Percentiles rank a stretch among this genome's conserved stretches.
These are phyloP conservation scores for Nibea coibor DNA, from an alignment of 2,113 vertebrate species.

Conservation along the genomic window DNA sequence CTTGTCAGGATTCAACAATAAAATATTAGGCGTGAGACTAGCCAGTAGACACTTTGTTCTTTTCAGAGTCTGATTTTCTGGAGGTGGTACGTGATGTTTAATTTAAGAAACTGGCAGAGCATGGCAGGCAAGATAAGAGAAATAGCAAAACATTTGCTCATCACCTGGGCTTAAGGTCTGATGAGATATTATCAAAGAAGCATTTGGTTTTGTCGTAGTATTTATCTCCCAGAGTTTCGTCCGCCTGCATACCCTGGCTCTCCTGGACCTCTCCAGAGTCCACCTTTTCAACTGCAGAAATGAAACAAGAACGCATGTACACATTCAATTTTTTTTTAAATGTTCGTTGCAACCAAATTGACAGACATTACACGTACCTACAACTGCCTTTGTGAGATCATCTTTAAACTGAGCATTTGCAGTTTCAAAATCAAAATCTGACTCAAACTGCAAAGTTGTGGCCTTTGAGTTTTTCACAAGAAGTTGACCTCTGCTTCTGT, in stretches of 20 bases:
- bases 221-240: constrained; percentile 88
- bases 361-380: constrained; percentile 79
- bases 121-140: neutral
- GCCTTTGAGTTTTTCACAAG: constrained; percentile 89
- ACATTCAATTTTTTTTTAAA: fast-evolving
- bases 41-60: too few relatives aligned
- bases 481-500: constrained; percentile 92
- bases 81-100: too few relatives aligned
- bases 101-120: neutral
- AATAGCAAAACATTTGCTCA: fast-evolving
- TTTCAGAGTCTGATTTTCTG: too few relatives aligned
- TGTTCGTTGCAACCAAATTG: neutral
- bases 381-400: constrained; percentile 91
- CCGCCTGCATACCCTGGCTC: constrained; percentile 75
- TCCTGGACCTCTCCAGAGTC: constrained; percentile 82
- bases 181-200: constrained; percentile 98
- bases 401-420: constrained; percentile 97
- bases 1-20: too few relatives aligned
- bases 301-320: fast-evolving
- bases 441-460: constrained; percentile 93
- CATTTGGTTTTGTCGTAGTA: constrained; percentile 97
- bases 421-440: constrained; percentile 98
- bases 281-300: constrained; percentile 83
- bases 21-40: too few relatives aligned
- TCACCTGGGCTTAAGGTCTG: constrained; percentile 93